A percentile compares a stretch with the other conserved stretches of the same genome.
phyloP scores from a whole-genome alignment of 1,140 invertebrate species.

The Zaprionus nigranus region DNA sequence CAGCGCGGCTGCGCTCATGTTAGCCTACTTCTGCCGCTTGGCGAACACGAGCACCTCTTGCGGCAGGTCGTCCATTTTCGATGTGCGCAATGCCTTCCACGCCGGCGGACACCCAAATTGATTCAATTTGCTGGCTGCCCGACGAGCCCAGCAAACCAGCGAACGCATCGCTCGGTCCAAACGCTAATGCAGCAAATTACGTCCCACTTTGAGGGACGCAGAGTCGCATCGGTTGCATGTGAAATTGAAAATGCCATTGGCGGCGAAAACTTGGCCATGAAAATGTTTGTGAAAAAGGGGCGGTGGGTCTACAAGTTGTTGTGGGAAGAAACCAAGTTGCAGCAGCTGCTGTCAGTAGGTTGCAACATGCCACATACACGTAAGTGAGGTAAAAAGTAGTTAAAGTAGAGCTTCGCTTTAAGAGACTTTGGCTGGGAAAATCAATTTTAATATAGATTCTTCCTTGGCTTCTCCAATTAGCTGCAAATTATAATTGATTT shows the following conservation, averaged over 20 bases:
- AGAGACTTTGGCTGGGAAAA: neutral
- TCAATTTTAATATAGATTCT: neutral
- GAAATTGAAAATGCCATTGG: constrained; percentile 27
- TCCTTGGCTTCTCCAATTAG: neutral
- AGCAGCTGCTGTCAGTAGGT: neutral
- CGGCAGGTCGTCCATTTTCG: constrained; percentile 54
- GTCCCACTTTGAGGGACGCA: neutral
- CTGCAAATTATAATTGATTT: neutral
- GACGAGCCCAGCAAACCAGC: constrained; percentile 14
- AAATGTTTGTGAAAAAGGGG: constrained; percentile 2
- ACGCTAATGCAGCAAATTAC: constrained; percentile 19
- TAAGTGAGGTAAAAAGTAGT: neutral
- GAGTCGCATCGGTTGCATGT: constrained; percentile 12
- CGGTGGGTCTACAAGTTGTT: neutral
- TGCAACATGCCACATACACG: constrained; percentile 11
- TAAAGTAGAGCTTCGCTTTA: constrained; percentile 4
- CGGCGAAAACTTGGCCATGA: constrained; percentile 17
- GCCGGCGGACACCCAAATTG: constrained; percentile 46
- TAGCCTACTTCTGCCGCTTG: constrained; percentile 62
- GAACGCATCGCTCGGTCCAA: constrained; percentile 11
- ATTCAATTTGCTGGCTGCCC: constrained; percentile 53
- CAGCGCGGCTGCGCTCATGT: constrained; percentile 25
- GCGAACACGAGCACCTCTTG: constrained; percentile 47
- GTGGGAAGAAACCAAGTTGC: constrained; percentile 8
- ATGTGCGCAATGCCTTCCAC: constrained; percentile 50